Percentiles rank a stretch among this genome's conserved stretches.
Evolutionary conservation across 2,113 vertebrate species (phyloP).

Genomic region (Agapornis roseicollis): DNA sequence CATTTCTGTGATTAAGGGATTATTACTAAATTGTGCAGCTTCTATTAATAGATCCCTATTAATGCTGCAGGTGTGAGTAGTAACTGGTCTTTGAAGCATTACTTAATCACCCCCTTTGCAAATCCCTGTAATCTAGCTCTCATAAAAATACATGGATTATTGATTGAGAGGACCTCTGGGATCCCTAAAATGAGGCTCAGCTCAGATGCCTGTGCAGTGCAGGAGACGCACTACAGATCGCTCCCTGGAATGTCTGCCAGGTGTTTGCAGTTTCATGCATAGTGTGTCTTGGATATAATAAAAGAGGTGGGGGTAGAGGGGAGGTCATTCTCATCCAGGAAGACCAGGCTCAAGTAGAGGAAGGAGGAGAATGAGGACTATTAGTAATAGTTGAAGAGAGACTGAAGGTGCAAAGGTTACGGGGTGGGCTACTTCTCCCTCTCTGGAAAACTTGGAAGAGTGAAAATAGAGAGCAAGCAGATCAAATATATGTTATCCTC

Average conservation of each 20-base stretch:
- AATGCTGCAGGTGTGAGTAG: slow-evolving; percentile 75
- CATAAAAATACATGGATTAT: slow-evolving; percentile 80
- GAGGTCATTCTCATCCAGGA: slow-evolving; percentile 54
- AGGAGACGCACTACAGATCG: slow-evolving; percentile 55
- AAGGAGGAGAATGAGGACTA: background rate
- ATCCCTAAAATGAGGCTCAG: slow-evolving; percentile 69
- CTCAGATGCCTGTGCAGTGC: slow-evolving; percentile 56
- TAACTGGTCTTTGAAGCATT: slow-evolving; percentile 74
- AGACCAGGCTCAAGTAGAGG: slow-evolving; percentile 5
- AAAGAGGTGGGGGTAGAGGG: slow-evolving; percentile 24
- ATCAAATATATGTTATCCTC: background rate
- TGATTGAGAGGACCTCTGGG: slow-evolving; percentile 78
- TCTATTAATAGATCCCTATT: slow-evolving; percentile 74
- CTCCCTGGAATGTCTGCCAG: slow-evolving; percentile 71
- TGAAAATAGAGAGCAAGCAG: background rate
- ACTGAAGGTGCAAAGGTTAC: slow-evolving; percentile 31
- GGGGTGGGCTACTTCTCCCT: background rate
- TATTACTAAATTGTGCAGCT: slow-evolving; percentile 59
- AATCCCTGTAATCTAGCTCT: slow-evolving; percentile 78
- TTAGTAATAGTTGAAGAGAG: slow-evolving; percentile 29
- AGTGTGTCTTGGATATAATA: slow-evolving; percentile 21
- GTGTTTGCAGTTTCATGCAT: slow-evolving; percentile 64
- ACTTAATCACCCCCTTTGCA: slow-evolving; percentile 71
- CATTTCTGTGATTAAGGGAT: slow-evolving; percentile 67
- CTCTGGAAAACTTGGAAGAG: background rate